These are phyloP conservation scores for Cataglyphis livida DNA, from an alignment of 2,888 invertebrate genomes.

Conservation along the genomic window DNA sequence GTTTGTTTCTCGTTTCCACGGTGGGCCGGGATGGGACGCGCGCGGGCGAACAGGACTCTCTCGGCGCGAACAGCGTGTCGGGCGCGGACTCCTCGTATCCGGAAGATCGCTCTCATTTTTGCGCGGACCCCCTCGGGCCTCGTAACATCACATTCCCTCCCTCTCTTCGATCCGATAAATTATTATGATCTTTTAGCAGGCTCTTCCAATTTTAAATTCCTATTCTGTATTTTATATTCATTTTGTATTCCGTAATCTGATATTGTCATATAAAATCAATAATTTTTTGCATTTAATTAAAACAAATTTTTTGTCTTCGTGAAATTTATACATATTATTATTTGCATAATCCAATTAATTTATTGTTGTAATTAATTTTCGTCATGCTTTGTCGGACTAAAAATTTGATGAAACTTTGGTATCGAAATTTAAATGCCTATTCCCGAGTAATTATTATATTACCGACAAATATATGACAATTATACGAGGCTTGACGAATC, in stretches of 20 bases:
- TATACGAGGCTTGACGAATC: not conserved
- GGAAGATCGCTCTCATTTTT: conserved; percentile 48
- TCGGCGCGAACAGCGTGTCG: conserved; percentile 47
- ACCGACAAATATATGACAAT: not conserved
- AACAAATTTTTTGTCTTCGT: not conserved
- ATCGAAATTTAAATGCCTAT: not conserved
- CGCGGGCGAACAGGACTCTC: conserved; percentile 34
- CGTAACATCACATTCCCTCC: not conserved
- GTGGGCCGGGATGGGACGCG: conserved; percentile 46
- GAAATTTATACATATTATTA: not conserved
- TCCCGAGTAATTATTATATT: conserved; percentile 4
- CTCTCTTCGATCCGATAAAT: conserved; percentile 13
- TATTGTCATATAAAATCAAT: not conserved
- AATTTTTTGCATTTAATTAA: not conserved
- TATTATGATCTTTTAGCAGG: conserved; percentile 10
- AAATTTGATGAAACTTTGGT: not conserved
- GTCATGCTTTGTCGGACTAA: not conserved
- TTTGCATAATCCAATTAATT: not conserved
- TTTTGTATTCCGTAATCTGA: not conserved
- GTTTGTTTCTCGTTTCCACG: conserved; percentile 77
- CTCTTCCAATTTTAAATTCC: too few relatives aligned
- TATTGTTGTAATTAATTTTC: not conserved
- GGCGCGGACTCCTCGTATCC: conserved; percentile 61
- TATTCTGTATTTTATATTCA: not conserved
- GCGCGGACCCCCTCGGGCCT: not conserved